Conservation (phyloP, 2,888 invertebrate species). For the Diploptera punctata region DNA sequence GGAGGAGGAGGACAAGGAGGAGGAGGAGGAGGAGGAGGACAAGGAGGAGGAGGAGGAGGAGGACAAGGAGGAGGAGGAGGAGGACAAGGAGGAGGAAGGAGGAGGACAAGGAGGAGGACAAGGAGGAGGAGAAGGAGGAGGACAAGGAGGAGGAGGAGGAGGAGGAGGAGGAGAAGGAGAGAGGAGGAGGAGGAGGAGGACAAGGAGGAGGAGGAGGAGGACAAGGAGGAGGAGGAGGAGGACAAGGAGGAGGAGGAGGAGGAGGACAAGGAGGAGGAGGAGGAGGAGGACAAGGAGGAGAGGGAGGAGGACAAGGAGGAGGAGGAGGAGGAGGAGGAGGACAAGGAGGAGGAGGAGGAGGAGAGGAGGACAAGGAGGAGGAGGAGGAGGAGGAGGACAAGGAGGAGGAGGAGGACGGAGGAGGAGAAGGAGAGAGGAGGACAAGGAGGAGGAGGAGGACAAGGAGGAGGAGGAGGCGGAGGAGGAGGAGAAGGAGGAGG, state of each 20-base stretch:
- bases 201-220: background rate
- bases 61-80: background rate
- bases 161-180: background rate
- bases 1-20: background rate
- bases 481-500: background rate
- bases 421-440: background rate
- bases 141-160: background rate
- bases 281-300: background rate
- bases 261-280: background rate
- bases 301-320: background rate
- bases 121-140: background rate
- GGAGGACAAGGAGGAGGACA: background rate
- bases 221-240: background rate
- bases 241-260: background rate
- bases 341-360: background rate
- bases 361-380: background rate
- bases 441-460: background rate
- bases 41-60: background rate
- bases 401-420: too few species aligned
- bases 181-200: background rate
- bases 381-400: background rate
- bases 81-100: background rate
- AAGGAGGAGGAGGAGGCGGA: background rate
- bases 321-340: background rate
- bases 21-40: background rate